phyloP scores from a whole-genome alignment of 2,888 invertebrate species.

The Nephrotoma appendiculata region DNA sequence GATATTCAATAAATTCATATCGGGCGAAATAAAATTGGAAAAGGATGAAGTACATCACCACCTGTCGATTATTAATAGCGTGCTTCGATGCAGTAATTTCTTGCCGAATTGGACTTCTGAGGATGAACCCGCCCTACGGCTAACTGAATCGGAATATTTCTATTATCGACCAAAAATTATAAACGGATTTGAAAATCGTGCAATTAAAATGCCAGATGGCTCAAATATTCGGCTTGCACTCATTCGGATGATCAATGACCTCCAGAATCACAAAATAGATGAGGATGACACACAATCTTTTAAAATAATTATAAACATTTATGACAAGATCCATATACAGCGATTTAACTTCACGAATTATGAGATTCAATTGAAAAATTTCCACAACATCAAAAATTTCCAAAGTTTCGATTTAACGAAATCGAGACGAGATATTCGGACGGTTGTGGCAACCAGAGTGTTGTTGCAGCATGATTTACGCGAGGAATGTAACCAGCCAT shows the following conservation, averaged over 20 bases:
- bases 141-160: slow-evolving; percentile 11
- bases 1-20: slow-evolving; percentile 41
- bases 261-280: slow-evolving; percentile 45
- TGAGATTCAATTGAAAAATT: slow-evolving; percentile 50
- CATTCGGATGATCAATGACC: slow-evolving; percentile 40
- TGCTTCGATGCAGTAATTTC: slow-evolving; percentile 45
- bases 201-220: slow-evolving; percentile 45
- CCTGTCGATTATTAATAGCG: slow-evolving; percentile 49
- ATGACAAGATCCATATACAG: slow-evolving; percentile 12
- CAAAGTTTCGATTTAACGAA: slow-evolving; percentile 49
- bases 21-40: slow-evolving; percentile 36
- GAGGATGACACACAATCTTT: slow-evolving; percentile 72
- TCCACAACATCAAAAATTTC: slow-evolving; percentile 43
- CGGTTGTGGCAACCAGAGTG: slow-evolving; percentile 49
- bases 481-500: slow-evolving; percentile 15
- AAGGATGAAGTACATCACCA: slow-evolving; percentile 53
- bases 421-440: slow-evolving; percentile 42
- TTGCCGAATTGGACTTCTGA: slow-evolving; percentile 52
- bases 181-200: slow-evolving; percentile 31
- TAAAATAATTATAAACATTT: slow-evolving; percentile 37
- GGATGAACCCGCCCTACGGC: slow-evolving; percentile 36
- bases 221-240: slow-evolving; percentile 51
- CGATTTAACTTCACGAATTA: slow-evolving; percentile 22
- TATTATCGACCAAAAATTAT: slow-evolving; percentile 32
- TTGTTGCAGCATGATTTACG: slow-evolving; percentile 13